phyloP scores from a whole-genome alignment of 1,140 invertebrate species.

The Micrasema minimum region DNA sequence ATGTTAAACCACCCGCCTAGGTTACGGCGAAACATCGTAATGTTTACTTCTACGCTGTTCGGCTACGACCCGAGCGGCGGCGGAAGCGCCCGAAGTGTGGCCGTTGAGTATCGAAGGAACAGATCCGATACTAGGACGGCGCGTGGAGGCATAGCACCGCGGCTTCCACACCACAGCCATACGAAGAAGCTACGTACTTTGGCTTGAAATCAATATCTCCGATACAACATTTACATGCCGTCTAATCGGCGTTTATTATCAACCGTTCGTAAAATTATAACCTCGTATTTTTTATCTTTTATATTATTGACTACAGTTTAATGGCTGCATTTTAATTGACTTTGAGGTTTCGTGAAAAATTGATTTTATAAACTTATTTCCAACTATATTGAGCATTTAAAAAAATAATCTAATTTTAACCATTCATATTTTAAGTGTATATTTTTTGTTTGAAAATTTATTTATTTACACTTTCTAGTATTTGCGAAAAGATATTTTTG shows the following conservation, averaged over 20 bases:
- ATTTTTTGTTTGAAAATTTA: no score
- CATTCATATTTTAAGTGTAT: no score
- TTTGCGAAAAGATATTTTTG: no score
- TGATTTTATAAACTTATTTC: no score
- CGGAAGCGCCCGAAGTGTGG: slow-evolving; percentile 36
- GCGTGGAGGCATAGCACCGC: slow-evolving; percentile 50
- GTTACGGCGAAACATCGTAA: slow-evolving; percentile 39
- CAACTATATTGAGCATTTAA: no score
- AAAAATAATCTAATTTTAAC: no score
- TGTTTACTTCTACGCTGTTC: slow-evolving; percentile 49
- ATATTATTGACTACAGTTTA: no score
- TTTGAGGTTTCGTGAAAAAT: no score
- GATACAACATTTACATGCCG: not conserved
- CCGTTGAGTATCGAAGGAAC: slow-evolving; percentile 39
- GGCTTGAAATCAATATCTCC: slow-evolving; percentile 26
- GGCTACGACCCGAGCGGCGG: slow-evolving; percentile 2
- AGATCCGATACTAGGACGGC: slow-evolving; percentile 23
- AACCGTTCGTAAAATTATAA: no score
- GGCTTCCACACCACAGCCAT: slow-evolving; percentile 11
- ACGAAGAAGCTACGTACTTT: slow-evolving; percentile 26
- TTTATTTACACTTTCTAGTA: no score
- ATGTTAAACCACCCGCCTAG: slow-evolving; percentile 42
- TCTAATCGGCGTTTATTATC: not conserved
- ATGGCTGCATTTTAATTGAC: no score
- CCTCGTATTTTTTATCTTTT: no score